phyloP scores from a whole-genome alignment of 1,140 invertebrate species.

The Musca vetustissima region DNA sequence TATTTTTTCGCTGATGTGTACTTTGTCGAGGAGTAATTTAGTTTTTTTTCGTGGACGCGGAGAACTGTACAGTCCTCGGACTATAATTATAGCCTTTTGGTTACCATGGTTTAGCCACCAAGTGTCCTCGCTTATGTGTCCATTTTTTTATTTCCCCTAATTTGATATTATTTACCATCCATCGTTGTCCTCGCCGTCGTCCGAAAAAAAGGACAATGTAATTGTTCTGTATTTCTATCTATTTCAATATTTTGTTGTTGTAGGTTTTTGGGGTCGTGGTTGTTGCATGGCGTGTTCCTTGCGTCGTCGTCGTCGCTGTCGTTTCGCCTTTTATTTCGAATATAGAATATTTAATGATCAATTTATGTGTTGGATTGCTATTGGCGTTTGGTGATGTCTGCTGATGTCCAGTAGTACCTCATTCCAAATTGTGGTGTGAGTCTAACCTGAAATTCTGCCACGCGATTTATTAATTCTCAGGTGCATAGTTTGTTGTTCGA shows the following conservation, averaged over 20 bases:
- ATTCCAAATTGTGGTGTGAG: no score
- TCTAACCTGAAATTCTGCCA: no score
- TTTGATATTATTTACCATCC: not conserved
- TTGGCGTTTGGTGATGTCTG: conserved; percentile 27
- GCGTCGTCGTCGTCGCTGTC: no score
- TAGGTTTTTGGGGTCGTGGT: no score
- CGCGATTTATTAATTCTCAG: no score
- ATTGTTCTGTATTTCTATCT: conserved; percentile 9
- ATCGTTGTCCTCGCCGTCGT: no score
- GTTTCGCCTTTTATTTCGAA: not conserved
- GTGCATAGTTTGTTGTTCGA: no score
- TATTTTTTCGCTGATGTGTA: not conserved
- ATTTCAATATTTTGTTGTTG: not conserved
- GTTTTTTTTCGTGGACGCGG: not conserved
- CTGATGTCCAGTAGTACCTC: not conserved
- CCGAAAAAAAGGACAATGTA: not conserved
- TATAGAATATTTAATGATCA: conserved; percentile 33
- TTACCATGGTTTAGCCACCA: conserved; percentile 41
- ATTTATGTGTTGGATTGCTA: conserved; percentile 32
- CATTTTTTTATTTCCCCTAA: conserved; percentile 27
- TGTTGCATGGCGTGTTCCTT: not conserved
- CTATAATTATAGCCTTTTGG: conserved; percentile 22
- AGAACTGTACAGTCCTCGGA: not conserved
- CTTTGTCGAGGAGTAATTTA: not conserved
- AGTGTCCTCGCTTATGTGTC: not conserved